Evolutionary conservation across 1,140 invertebrate species (phyloP), one percentile per base, ranked within the genome.

Genomic region (Macrocentrus cingulum): DNA sequence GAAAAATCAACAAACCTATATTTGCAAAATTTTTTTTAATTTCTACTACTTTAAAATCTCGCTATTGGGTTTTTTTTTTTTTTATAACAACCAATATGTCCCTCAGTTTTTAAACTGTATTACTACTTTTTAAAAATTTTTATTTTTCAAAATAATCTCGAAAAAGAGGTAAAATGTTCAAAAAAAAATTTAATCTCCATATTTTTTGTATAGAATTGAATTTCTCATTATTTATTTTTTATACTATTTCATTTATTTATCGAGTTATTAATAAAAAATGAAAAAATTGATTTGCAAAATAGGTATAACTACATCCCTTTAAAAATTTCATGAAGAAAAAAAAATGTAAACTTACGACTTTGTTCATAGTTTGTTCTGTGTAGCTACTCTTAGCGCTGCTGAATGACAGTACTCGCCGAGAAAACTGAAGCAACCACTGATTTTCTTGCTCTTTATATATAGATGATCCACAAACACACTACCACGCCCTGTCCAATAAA

Each of bases 361-460:
- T 23, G 20, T 68, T 67, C 69, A 71, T 71, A 55, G 63, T 60
- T 36, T 8, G 44, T 25, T 19, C 45, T 41, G 39, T 44, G 32
- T 53, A 51, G 65, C 56, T 69, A 60, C 54, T 65, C 61, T 39
- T 48, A 66, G 68, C 68, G 64, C 63, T 67, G 69, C 63, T 71
- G 59, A 60, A 61, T 63, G 60, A 53, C 66, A 71, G 69, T 65
- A 71, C 62, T 71, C 69, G 69, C 62, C 56, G 67, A 66, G 67
- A 62, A 60, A 59, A 65, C 62, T 67, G 37, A 51, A 41, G 13
- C n/a, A 29, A 51, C n/a, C n/a, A 53, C 51, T 60, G 48, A 64
- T 63, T 51, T 63, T 25, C 52, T 50, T 63, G 49, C 54, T 48
- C 62, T 64, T 66, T 70, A 69, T 69, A 69, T 67, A 68, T 11